A percentile compares a stretch with the other conserved stretches of the same genome.
Conservation (phyloP, 1,140 invertebrate species). For the Zaprionus inermis region DNA sequence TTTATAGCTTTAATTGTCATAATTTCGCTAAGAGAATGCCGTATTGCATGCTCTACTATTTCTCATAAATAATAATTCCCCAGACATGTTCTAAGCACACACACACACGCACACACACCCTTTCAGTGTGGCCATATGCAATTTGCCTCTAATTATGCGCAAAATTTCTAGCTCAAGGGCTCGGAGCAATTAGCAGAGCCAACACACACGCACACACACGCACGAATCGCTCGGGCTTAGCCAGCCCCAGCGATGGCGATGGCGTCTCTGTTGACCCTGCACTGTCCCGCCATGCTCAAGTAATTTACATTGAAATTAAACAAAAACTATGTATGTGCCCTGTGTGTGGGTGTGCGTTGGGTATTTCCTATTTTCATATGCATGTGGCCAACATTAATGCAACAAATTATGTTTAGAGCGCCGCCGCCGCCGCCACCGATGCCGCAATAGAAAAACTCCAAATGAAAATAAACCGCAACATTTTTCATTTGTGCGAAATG, state of each 20-base stretch:
- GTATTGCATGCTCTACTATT: not conserved
- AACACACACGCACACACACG: conserved; percentile 37
- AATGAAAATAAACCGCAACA: conserved; percentile 82
- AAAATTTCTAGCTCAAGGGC: conserved; percentile 81
- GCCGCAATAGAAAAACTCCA: conserved; percentile 66
- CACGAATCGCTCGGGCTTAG: not conserved
- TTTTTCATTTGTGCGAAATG: conserved; percentile 79
- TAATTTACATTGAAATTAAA: conserved; percentile 82
- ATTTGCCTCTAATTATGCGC: conserved; percentile 80
- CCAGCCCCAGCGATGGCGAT: conserved; percentile 1
- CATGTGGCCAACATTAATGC: conserved; percentile 78
- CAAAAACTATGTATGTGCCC: conserved; percentile 65
- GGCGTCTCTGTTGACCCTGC: conserved; percentile 9
- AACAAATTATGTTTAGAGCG: conserved; percentile 82
- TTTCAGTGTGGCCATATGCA: conserved; percentile 59
- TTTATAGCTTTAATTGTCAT: not conserved
- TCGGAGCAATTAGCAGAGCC: conserved; percentile 73
- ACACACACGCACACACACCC: not conserved
- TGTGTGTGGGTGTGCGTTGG: conserved; percentile 7
- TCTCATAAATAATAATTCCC: conserved; percentile 31
- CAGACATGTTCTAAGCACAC: conserved; percentile 5
- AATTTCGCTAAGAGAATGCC: not conserved
- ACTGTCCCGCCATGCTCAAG: conserved; percentile 54
- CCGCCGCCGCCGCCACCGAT: conserved; percentile 26
- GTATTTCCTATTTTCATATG: conserved; percentile 50